Evolutionary conservation across 2,888 invertebrate species (phyloP), one percentile per base, ranked within the genome.

Genomic region (Leucoptera coffeella): DNA sequence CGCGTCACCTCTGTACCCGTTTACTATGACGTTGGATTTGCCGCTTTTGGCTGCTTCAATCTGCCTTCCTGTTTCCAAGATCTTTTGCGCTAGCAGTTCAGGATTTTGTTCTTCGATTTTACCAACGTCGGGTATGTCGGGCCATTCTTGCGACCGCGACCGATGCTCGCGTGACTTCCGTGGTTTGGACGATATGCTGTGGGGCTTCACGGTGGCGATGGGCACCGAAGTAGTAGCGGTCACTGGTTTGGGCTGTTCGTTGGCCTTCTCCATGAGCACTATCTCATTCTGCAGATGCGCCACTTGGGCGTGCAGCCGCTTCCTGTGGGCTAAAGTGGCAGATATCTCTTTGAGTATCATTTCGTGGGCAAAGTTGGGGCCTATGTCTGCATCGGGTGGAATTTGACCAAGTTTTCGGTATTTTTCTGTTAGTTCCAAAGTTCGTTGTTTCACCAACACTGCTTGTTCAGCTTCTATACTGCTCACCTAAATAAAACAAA

Each of bases 61-160:
- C 61, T 91, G 90, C 2, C 91, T 73, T 4, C 91, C 90, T 0
- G 88, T 89, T 55, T 91, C 91, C 19, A 91, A 61, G 37, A 92
- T 91, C 52, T 92, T 92, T 52, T 88, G 87, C 1, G 91, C 91
- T 28, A 91, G 61, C 27, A 91, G 77, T 54, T 91, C 91, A 0
- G 91, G 91, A 59, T 92, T 91, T 49, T 89, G 89, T 49, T 92
- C 92, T 46, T 91, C 87, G 31, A 91, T 91, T 57, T 90, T 91
- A 2, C 85, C 87, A 27, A 90, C 80, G 40, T 91, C 89, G 2
- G 91, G 90, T 15, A 91, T 85, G 41, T 90, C 89, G 0, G 90
- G 90, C 91, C 91, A 91, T 46, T 91, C 91, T 45, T 90, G 89
- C 1, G 89, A 87, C 3, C 90, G 75, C 4, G 85, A 80, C 11